Percentiles rank a stretch among this genome's conserved stretches.
Evolutionary conservation across 35 echinoderm and acorn worm genomes (phyloP).

Genomic region (Stichopus chloronotus): DNA sequence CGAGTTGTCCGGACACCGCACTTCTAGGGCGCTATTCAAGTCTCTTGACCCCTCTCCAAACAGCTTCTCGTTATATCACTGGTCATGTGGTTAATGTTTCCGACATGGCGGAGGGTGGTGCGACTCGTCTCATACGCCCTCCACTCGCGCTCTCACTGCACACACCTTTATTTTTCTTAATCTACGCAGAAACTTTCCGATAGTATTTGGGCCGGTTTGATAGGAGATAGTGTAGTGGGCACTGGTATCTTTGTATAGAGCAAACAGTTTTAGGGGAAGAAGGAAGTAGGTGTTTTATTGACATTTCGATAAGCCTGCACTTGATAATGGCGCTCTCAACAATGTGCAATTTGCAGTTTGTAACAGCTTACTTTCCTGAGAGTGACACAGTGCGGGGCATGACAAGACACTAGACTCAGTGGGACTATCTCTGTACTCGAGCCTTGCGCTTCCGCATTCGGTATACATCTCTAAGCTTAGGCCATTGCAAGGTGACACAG

Average conservation of each 20-base stretch:
- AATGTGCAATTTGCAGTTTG: slow-evolving; percentile 1
- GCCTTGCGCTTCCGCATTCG: not conserved
- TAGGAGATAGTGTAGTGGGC: not conserved
- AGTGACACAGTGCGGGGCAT: not conserved
- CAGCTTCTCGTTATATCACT: no score
- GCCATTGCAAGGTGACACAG: not conserved
- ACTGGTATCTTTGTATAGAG: no score
- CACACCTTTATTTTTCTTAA: not conserved
- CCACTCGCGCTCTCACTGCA: not conserved
- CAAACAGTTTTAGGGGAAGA: no score
- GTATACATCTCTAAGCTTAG: not conserved
- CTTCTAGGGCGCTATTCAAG: no score
- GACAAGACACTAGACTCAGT: not conserved
- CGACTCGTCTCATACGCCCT: no score
- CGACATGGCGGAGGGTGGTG: no score
- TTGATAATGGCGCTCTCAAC: not conserved
- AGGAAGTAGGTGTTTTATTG: no score
- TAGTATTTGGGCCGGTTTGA: not conserved
- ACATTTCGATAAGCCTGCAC: no score
- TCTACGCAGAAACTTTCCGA: not conserved
- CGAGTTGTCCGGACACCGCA: no score
- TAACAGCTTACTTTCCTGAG: not conserved
- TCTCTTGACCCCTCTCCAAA: no score
- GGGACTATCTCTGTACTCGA: not conserved
- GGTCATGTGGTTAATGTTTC: no score